Evolutionary conservation across 2,113 vertebrate genomes (phyloP).

Genomic region (Trematocara unimaculatum): DNA sequence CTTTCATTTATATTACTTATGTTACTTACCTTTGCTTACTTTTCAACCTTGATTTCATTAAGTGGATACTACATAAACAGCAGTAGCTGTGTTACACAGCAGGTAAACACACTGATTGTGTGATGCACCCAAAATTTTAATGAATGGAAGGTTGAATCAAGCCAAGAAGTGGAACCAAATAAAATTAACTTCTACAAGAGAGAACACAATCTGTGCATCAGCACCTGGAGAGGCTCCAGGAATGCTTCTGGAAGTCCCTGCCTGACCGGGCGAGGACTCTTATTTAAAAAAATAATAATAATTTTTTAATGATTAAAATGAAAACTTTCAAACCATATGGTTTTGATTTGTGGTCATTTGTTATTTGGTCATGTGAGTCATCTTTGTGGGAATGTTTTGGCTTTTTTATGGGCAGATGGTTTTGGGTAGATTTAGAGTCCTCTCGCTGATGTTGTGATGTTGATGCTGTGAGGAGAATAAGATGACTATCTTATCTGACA

Average conservation of each 20-base stretch:
- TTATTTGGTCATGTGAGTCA: neutral
- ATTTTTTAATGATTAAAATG: neutral
- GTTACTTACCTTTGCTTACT: neutral
- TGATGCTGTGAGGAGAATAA: neutral
- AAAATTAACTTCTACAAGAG: neutral
- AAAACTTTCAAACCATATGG: neutral
- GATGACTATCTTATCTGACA: constrained; percentile 15
- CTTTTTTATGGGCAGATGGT: neutral
- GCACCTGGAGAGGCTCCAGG: neutral
- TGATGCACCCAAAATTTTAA: neutral
- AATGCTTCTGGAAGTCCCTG: neutral
- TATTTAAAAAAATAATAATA: no score
- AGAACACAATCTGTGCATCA: neutral
- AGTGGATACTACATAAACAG: neutral
- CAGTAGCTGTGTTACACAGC: neutral
- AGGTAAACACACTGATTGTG: neutral
- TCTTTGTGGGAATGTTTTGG: neutral
- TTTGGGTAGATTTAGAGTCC: neutral
- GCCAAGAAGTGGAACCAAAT: neutral
- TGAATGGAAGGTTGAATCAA: neutral
- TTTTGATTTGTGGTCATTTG: neutral
- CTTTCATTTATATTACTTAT: neutral
- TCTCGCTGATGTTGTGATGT: neutral
- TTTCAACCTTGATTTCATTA: neutral
- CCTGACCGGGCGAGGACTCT: neutral